Evolutionary conservation across 1,140 invertebrate species (phyloP).

Genomic region (Aricia agestis): DNA sequence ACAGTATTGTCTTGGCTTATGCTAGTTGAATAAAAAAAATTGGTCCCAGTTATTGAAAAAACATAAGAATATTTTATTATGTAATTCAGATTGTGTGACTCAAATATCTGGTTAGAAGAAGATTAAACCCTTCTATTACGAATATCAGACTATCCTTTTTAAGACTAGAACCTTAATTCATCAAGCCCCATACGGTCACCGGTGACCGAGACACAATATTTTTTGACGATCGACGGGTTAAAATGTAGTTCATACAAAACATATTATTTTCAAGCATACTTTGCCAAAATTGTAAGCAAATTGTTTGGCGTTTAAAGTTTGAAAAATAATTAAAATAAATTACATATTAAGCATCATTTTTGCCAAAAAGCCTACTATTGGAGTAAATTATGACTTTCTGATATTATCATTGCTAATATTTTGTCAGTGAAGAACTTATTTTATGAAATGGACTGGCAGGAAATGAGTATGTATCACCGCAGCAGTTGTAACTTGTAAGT

Average conservation of each 20-base stretch:
- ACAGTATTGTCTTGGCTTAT: background rate
- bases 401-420: too few species aligned
- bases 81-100: background rate
- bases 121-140: background rate
- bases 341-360: too few species aligned
- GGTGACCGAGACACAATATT: too few species aligned
- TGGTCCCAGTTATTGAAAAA: constrained; percentile 8
- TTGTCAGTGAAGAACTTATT: too few species aligned
- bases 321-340: too few species aligned
- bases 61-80: background rate
- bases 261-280: background rate
- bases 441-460: too few species aligned
- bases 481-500: too few species aligned
- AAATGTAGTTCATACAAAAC: background rate
- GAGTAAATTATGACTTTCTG: too few species aligned
- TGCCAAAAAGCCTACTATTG: too few species aligned
- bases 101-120: background rate
- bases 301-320: background rate
- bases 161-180: background rate
- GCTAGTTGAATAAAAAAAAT: background rate
- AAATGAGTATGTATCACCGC: too few species aligned
- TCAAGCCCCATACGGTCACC: too few species aligned
- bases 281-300: background rate
- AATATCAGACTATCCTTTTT: background rate
- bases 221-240: too few species aligned